Base-by-base conservation (phyloP, 2,888 invertebrate species). In the Monoplex corrugatus region DNA sequence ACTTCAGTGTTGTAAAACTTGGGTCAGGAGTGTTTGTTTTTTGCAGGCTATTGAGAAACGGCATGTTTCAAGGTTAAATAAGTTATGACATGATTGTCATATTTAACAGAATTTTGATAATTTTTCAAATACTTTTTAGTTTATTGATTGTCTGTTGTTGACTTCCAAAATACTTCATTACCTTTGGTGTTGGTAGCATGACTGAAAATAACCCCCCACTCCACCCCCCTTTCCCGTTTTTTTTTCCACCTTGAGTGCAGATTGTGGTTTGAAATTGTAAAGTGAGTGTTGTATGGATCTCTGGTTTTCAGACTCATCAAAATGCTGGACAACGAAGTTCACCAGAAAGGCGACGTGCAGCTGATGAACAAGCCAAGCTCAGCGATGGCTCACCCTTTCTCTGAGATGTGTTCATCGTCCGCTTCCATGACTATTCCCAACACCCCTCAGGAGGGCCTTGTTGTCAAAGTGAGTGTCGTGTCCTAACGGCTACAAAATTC, bases 381-480 rank as follows among this genome's bases (percentile, higher is more conserved):
- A 0, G 50, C 89, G n/a, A 32, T 83, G n/a, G 6, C 23, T 0
- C 75, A 84, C 82, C 90, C 43, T 85, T 86, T 75, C 35, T 89
- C 50, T 45, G 88, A 80, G 86, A 90, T 63, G 90, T 83, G 72
- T 44, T 83, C 92, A 44, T 92, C 92, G 8, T 93, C 94, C 0
- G 92, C 93, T n/a, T n/a, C n/a, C 2, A 87, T 93, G 90, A 91
- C 93, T 28, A 92, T 95, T 87, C 95, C 95, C 68, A 92, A 93
- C 8, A 94, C 94, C 3, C 95, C 95, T 0, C 92, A 93, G 90
- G 94, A 93, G 23, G 95, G 95, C 6, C 90, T 95, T n/a, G 89
- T 95, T 38, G 92, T 95, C 75, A 94, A 94, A 93, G 95, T 95
- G 90, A 90, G 90, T 89, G 82, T 6, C n/a, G n/a, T n/a, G n/a